Evolutionary conservation across 2,113 vertebrate genomes (phyloP).

Genomic region (Malaclemys terrapin): DNA sequence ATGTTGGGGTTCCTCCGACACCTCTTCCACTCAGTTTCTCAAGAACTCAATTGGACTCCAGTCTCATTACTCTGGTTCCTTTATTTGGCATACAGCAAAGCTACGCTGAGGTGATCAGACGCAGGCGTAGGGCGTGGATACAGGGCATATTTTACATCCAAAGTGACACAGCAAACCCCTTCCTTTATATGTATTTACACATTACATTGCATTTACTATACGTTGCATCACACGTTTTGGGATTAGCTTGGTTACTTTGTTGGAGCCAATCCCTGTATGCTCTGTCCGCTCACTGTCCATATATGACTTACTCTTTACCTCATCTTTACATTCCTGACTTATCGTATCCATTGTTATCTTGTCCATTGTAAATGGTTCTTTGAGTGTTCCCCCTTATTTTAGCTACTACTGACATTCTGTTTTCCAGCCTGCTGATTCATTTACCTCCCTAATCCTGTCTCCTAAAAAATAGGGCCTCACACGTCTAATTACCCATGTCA

Average conservation of each 20-base stretch:
- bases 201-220: background rate
- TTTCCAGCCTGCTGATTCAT: no score
- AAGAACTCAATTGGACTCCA: background rate
- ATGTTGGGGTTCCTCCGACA: background rate
- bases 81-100: background rate
- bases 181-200: background rate
- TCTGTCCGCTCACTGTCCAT: no score
- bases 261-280: background rate
- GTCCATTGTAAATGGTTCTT: background rate
- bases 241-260: background rate
- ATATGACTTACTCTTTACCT: background rate
- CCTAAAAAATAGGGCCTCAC: background rate
- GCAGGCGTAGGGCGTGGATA: background rate
- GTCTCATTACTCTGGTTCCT: background rate
- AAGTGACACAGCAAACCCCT: background rate
- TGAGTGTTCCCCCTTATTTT: background rate
- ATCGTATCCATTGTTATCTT: background rate
- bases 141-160: background rate
- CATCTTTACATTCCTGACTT: background rate
- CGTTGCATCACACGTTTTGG: background rate
- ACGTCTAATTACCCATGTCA: background rate
- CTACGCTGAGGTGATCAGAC: background rate
- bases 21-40: background rate
- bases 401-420: background rate
- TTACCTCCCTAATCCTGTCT: background rate